phyloP scores from a whole-genome alignment of 1,140 invertebrate genomes.

The Delia radicum region DNA sequence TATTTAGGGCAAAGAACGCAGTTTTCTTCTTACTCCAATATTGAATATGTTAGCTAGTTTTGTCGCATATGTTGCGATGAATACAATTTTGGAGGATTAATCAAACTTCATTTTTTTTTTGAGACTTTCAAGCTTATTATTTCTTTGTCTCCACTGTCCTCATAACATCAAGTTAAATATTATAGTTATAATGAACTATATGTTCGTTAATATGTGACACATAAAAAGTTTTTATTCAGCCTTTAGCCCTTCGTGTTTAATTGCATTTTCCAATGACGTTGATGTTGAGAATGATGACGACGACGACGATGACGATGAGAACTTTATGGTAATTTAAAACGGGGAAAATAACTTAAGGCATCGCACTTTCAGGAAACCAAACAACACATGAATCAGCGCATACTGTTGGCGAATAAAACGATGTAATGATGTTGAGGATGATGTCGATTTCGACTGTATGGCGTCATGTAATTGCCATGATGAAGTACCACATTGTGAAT shows the following conservation, averaged over 20 bases:
- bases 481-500: conserved; percentile 2
- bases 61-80: too few species aligned
- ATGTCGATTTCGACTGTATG: background rate
- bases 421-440: background rate
- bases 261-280: conserved; percentile 13
- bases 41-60: too few species aligned
- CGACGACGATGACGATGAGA: conserved; percentile 1
- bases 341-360: conserved; percentile 20
- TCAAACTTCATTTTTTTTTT: too few species aligned
- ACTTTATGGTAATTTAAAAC: conserved; percentile 15
- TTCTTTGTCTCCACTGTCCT: background rate
- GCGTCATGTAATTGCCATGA: conserved; percentile 15
- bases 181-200: background rate
- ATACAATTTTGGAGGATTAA: too few species aligned
- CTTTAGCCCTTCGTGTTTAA: conserved; percentile 20
- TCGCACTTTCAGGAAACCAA: conserved; percentile 14
- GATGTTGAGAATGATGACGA: background rate
- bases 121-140: too few species aligned
- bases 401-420: background rate
- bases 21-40: too few species aligned
- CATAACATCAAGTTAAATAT: background rate
- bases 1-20: too few species aligned
- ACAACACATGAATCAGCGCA: background rate
- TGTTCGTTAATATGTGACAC: background rate
- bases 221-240: background rate